Evolutionary conservation across 2,797 vertebrate species (phyloP).

Genomic region (Pogonophryne albipinna): DNA sequence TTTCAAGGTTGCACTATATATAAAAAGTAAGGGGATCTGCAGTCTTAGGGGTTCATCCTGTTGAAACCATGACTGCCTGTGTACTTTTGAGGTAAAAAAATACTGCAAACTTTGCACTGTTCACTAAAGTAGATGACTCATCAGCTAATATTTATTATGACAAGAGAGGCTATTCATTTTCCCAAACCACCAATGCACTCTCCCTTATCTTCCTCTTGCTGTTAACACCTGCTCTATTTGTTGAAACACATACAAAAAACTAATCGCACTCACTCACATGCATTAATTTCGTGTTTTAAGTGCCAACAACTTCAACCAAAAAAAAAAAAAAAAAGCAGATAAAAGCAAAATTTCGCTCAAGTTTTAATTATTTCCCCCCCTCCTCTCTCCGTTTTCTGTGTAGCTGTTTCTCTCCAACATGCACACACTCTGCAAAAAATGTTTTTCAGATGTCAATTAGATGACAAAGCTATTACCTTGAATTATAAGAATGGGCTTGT

Average conservation of each 20-base stretch:
- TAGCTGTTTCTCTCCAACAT: conserved; percentile 8
- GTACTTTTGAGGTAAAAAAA: not conserved
- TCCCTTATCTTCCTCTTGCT: conserved; percentile 57
- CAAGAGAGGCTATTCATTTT: conserved; percentile 63
- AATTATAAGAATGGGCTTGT: conserved; percentile 62
- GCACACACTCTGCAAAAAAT: conserved; percentile 7
- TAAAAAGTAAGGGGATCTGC: not conserved
- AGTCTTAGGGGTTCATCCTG: not conserved
- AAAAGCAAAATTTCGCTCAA: conserved; percentile 66
- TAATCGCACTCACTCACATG: conserved; percentile 55
- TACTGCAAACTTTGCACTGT: conserved; percentile 13
- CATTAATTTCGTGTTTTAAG: conserved; percentile 52
- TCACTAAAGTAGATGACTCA: conserved; percentile 68
- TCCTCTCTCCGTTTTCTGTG: conserved; percentile 27
- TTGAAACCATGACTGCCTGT: not conserved
- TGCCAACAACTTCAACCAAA: conserved; percentile 45
- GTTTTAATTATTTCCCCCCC: conserved; percentile 65
- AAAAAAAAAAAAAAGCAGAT: conserved; percentile 49
- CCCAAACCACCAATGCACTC: conserved; percentile 29
- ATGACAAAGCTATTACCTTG: conserved; percentile 67
- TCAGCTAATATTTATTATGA: conserved; percentile 67
- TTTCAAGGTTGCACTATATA: not conserved
- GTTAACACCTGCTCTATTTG: conserved; percentile 78
- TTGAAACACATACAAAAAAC: conserved; percentile 52
- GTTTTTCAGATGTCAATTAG: conserved; percentile 62